phyloP scores from a whole-genome alignment of 2,113 vertebrate genomes.

The Semicossyphus pulcher region DNA sequence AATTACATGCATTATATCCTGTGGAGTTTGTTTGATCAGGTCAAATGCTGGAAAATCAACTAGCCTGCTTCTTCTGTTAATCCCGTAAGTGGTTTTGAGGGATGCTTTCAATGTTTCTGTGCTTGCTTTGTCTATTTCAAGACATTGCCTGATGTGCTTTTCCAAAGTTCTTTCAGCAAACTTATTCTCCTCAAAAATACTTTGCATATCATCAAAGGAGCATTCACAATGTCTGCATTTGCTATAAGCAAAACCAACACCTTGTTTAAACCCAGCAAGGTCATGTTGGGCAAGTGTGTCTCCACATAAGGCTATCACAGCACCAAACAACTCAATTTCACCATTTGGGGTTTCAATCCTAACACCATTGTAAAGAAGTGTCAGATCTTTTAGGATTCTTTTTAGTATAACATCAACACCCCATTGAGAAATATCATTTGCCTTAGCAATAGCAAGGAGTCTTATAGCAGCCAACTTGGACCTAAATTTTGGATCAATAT shows the following conservation, averaged over 20 bases:
- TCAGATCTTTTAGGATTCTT: neutral
- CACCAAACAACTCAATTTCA: constrained; percentile 13
- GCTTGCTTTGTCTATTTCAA: neutral
- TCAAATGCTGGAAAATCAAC: constrained; percentile 44
- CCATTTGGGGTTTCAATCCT: constrained; percentile 15
- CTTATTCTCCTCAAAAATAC: neutral
- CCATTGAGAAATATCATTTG: neutral
- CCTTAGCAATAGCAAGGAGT: constrained; percentile 22
- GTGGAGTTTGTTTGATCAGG: constrained; percentile 26
- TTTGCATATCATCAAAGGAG: constrained; percentile 13
- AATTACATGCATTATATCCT: constrained; percentile 30
- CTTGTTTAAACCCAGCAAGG: constrained; percentile 44
- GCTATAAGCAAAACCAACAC: too few relatives aligned
- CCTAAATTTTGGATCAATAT: constrained; percentile 15
- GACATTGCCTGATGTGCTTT: neutral
- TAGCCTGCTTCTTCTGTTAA: constrained; percentile 39
- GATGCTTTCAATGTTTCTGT: constrained; percentile 12
- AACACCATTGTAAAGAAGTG: constrained; percentile 24
- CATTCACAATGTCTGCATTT: neutral
- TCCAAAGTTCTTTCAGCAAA: neutral
- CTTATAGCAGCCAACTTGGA: constrained; percentile 9
- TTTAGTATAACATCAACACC: constrained; percentile 12
- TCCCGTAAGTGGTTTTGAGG: constrained; percentile 33
- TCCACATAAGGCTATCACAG: constrained; percentile 34
- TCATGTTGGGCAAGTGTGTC: constrained; percentile 42